These are phyloP conservation scores for Platypus cylindrus DNA, from an alignment of 2,888 invertebrate species.

Conservation along the genomic window DNA sequence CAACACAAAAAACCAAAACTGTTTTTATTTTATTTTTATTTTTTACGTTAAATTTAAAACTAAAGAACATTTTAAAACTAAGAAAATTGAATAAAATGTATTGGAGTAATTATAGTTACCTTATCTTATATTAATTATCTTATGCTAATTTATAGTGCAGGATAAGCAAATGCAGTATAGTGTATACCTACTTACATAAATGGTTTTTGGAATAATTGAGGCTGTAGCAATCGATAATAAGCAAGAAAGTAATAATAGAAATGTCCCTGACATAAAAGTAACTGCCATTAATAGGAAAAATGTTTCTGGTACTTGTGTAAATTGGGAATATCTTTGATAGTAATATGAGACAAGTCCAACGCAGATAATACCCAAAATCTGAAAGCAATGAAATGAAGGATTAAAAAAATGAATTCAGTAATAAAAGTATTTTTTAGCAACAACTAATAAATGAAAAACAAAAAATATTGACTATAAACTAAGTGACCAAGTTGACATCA, in stretches of 20 bases:
- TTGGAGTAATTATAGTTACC: too few relatives aligned
- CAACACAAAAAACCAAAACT: too few relatives aligned
- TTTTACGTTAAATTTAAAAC: too few relatives aligned
- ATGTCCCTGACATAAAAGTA: conserved; percentile 68
- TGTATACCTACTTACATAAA: conserved; percentile 52
- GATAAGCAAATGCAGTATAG: too few relatives aligned
- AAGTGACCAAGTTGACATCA: too few relatives aligned
- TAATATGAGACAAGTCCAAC: conserved; percentile 55
- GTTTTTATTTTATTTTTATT: too few relatives aligned
- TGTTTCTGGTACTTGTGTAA: conserved; percentile 40
- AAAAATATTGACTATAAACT: too few relatives aligned
- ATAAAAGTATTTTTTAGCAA: too few relatives aligned
- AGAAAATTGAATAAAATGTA: too few relatives aligned
- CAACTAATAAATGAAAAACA: too few relatives aligned
- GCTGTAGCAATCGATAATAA: conserved; percentile 68
- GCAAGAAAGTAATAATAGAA: conserved; percentile 59
- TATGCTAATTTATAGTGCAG: neutral
- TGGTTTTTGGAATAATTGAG: conserved; percentile 71
- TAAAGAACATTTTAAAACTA: too few relatives aligned
- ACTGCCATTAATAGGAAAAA: conserved; percentile 65
- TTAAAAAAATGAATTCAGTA: neutral
- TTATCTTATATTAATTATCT: too few relatives aligned
- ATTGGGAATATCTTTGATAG: conserved; percentile 22
- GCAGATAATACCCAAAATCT: conserved; percentile 65
- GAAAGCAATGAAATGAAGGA: conserved; percentile 26